Evolutionary conservation across 2,113 vertebrate genomes (phyloP), one percentile per base, ranked within the genome.

Genomic region (Bufo bufo): DNA sequence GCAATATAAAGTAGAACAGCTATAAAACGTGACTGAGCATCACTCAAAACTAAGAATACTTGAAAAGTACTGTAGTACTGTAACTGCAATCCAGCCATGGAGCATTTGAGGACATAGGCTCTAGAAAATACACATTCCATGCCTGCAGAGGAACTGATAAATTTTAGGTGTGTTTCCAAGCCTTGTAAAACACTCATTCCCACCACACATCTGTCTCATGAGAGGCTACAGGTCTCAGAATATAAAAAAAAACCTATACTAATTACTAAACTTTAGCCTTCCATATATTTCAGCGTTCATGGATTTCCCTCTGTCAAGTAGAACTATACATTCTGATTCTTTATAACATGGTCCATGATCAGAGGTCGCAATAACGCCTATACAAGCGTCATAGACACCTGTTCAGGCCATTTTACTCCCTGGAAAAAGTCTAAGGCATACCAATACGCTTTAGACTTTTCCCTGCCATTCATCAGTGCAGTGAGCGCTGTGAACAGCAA

Each of bases 41-140:
- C 72, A 65, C 71, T 86, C 59, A 69, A 86, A 54, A 52, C n/a
- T 43, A 52, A 50, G 61, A 78, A 56, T 23, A 69, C 78, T 54
- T 79, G 49, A 23, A 43, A 77, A 50, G 11, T 33, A 33, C 33
- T 33, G 58, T 77, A 50, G 11, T 33, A 33, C 33, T 33, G 58
- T 77, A n/a, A 86, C 59, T 78, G 50, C 47, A 77, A 23, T 77
- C 33, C 33, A 14, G 63, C 17, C 17, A 11, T 45, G 58, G 59
- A 79, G 85, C 61, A 86, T 86, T 50, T 86, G 50, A 79, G 85
- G 85, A 80, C 85, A 86, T 23, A 20, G n/a, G 49, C 1, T 50
- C 54, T 1, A 78, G 45, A 63, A 75, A 63, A 47, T 59, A n/a
- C 11, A 65, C 23, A 87, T 56, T 54, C 63, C 65, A 23, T 43